phyloP scores from a whole-genome alignment of 1,140 invertebrate genomes.

The Monochamus saltuarius region DNA sequence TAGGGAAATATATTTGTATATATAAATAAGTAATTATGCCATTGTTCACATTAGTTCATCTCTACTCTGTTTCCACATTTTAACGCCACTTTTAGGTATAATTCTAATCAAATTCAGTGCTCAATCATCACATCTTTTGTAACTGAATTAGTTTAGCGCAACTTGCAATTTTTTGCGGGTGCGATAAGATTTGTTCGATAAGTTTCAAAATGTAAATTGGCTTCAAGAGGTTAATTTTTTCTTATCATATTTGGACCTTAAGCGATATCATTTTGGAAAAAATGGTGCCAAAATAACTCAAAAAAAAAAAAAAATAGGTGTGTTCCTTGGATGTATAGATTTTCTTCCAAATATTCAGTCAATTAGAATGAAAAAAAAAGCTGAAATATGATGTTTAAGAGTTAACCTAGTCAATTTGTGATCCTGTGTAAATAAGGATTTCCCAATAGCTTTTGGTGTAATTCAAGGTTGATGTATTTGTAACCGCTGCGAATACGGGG shows the following conservation, averaged over 20 bases:
- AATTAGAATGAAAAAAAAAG: conserved; percentile 9
- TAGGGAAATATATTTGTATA: conserved; percentile 9
- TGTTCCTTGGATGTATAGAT: conserved; percentile 5
- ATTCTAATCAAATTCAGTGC: too few species aligned
- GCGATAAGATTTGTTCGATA: too few species aligned
- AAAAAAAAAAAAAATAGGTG: too few species aligned
- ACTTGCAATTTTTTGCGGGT: too few species aligned
- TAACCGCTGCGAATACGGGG: conserved; percentile 11
- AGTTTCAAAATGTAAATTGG: background rate
- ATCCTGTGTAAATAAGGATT: conserved; percentile 9
- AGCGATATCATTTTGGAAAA: conserved; percentile 15
- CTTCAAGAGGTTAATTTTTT: conserved; percentile 9
- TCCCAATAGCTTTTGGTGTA: conserved; percentile 18
- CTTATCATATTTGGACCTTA: conserved; percentile 9
- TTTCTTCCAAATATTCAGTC: conserved; percentile 15
- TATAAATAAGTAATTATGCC: too few species aligned
- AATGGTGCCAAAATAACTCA: too few species aligned
- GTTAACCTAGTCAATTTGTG: background rate
- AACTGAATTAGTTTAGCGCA: too few species aligned
- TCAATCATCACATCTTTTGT: too few species aligned
- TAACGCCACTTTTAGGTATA: too few species aligned
- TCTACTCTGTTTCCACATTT: too few species aligned
- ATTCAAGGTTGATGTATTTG: conserved; percentile 10
- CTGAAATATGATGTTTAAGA: conserved; percentile 1
- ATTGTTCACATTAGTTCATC: too few species aligned